These are phyloP conservation scores for Moxostoma hubbsi DNA, from an alignment of 2,797 vertebrate genomes.

Conservation along the genomic window DNA sequence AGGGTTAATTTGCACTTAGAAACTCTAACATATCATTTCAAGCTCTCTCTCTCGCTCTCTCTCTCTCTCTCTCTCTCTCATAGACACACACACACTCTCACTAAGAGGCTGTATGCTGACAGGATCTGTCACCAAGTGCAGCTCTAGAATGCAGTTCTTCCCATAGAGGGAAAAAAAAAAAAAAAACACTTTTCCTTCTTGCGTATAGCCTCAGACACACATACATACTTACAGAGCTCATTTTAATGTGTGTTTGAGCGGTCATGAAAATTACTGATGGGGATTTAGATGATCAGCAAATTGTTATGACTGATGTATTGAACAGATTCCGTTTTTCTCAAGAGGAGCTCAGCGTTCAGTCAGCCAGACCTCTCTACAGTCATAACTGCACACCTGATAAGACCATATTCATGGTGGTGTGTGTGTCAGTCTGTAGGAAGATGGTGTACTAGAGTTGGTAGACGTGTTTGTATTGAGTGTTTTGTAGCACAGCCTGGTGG, in stretches of 20 bases:
- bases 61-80: slow-evolving; percentile 9
- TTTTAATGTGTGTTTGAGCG: slow-evolving; percentile 7
- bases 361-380: neutral
- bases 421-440: slow-evolving; percentile 2
- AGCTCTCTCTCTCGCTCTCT: neutral
- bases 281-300: slow-evolving; percentile 21
- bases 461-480: slow-evolving; percentile 3
- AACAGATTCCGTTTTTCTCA: slow-evolving; percentile 17
- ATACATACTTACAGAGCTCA: neutral
- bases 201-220: slow-evolving; percentile 41
- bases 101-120: slow-evolving; percentile 62
- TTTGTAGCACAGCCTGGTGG: slow-evolving; percentile 51
- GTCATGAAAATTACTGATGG: slow-evolving; percentile 34
- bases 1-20: slow-evolving; percentile 29
- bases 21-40: slow-evolving; percentile 23
- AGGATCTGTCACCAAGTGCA: slow-evolving; percentile 72
- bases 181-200: slow-evolving; percentile 67
- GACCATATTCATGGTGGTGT: neutral
- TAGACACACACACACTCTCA: slow-evolving; percentile 21
- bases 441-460: neutral
- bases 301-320: slow-evolving; percentile 20
- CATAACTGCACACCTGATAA: slow-evolving; percentile 9
- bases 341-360: slow-evolving; percentile 3
- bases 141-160: slow-evolving; percentile 71
- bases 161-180: slow-evolving; percentile 76